Evolutionary conservation across 92 coral and sea anemone species (phyloP).

Genomic region (Isaurus tuberculatus): DNA sequence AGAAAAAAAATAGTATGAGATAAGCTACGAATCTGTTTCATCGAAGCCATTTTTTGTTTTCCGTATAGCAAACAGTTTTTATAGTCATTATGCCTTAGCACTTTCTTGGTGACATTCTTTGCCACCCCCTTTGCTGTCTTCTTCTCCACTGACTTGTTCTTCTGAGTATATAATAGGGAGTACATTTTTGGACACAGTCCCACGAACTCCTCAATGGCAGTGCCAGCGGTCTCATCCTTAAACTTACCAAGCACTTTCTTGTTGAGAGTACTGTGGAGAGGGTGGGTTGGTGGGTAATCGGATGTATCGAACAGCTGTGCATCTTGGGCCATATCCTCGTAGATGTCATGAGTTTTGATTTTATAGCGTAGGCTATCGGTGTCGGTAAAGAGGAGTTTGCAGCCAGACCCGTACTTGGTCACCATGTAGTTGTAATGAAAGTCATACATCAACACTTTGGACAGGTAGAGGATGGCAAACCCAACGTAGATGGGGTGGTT

Average conservation of each 20-base stretch:
- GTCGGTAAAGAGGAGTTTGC: slow-evolving; percentile 50
- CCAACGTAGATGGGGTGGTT: too few species aligned
- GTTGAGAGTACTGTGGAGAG: slow-evolving; percentile 48
- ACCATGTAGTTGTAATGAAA: too few species aligned
- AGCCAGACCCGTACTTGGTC: too few species aligned
- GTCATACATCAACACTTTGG: too few species aligned
- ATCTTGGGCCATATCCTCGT: slow-evolving; percentile 46
- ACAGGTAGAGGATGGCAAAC: too few species aligned
- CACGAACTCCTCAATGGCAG: slow-evolving; percentile 59
- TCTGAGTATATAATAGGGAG: slow-evolving; percentile 51
- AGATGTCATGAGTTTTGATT: slow-evolving; percentile 43
- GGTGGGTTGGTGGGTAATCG: slow-evolving; percentile 54
- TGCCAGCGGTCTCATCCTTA: slow-evolving; percentile 62
- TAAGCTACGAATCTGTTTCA: slow-evolving; percentile 43
- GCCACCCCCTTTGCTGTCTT: slow-evolving; percentile 62
- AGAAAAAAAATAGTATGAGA: slow-evolving; percentile 24
- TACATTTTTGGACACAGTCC: slow-evolving; percentile 56
- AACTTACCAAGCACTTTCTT: slow-evolving; percentile 64
- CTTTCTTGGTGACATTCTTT: slow-evolving; percentile 51
- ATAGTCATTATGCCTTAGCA: slow-evolving; percentile 33
- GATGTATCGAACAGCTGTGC: slow-evolving; percentile 58
- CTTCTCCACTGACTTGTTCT: slow-evolving; percentile 48
- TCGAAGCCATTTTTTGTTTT: slow-evolving; percentile 23
- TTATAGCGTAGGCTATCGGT: slow-evolving; percentile 52
- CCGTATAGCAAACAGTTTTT: slow-evolving; percentile 35